Evolutionary conservation across 2,113 vertebrate genomes (phyloP).

Genomic region (Oxyruncus cristatus): DNA sequence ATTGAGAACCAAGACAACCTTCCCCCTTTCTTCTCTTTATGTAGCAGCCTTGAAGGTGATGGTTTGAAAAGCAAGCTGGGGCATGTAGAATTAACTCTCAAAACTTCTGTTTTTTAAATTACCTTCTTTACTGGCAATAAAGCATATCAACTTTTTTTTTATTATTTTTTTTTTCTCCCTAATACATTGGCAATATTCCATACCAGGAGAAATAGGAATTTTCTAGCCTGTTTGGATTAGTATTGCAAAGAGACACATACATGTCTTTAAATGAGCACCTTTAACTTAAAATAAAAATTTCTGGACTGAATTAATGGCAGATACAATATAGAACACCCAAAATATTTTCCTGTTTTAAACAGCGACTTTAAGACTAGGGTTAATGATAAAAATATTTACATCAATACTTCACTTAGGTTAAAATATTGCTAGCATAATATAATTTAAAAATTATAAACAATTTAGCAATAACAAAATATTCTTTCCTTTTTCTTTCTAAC

Average conservation of each 20-base stretch:
- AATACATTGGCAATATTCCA: background rate
- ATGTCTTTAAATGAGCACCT: background rate
- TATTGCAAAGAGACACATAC: background rate
- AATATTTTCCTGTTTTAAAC: background rate
- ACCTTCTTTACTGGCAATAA: background rate
- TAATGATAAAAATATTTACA: background rate
- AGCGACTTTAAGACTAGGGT: background rate
- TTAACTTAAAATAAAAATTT: background rate
- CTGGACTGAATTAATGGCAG: background rate
- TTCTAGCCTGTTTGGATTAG: background rate
- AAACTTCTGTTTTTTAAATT: background rate
- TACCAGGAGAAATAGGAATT: background rate
- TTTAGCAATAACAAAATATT: background rate
- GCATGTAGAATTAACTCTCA: background rate
- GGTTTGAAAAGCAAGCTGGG: background rate
- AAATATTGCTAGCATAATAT: background rate
- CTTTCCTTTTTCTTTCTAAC: background rate
- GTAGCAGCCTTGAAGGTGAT: background rate
- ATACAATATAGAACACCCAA: background rate
- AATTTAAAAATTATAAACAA: background rate
- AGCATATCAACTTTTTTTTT: fast-evolving
- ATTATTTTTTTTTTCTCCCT: background rate
- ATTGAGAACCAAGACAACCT: background rate
- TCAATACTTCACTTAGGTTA: background rate
- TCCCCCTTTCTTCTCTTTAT: background rate